These are phyloP conservation scores for Chaetogeoica ovagalla DNA, from an alignment of 2,888 invertebrate genomes.

Conservation along the genomic window DNA sequence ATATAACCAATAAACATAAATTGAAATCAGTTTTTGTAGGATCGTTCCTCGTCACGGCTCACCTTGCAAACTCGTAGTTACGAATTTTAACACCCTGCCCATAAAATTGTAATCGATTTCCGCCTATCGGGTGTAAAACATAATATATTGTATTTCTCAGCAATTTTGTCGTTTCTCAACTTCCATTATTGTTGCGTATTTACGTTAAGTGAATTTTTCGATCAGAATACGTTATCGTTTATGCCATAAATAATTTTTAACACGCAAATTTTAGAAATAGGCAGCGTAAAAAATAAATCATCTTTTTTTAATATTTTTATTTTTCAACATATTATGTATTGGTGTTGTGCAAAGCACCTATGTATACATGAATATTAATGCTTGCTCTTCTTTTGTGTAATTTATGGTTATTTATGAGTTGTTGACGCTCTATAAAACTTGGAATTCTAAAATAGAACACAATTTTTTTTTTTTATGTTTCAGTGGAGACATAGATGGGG, in stretches of 20 bases:
- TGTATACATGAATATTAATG: slow-evolving; percentile 22
- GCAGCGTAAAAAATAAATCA: not conserved
- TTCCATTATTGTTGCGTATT: slow-evolving; percentile 2
- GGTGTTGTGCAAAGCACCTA: not conserved
- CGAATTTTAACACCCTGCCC: no score
- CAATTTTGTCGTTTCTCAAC: not conserved
- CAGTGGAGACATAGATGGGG: slow-evolving; percentile 94
- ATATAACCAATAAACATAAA: no score
- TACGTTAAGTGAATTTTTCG: slow-evolving; percentile 12
- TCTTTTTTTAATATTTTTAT: not conserved
- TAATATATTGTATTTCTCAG: slow-evolving; percentile 15
- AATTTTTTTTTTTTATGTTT: slow-evolving; percentile 66
- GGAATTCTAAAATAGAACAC: not conserved
- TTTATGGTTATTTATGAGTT: slow-evolving; percentile 9
- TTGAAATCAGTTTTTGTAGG: no score
- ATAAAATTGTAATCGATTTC: no score
- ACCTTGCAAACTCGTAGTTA: no score
- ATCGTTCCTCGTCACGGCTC: no score
- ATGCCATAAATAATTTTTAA: slow-evolving; percentile 13
- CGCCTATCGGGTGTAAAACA: no score
- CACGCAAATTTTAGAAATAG: not conserved
- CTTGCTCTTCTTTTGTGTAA: not conserved
- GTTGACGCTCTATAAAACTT: no score
- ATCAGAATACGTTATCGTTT: slow-evolving; percentile 16
- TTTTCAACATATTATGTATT: slow-evolving; percentile 14